phyloP scores from a whole-genome alignment of 2,888 invertebrate species.

The Drymonia ruficornis region DNA sequence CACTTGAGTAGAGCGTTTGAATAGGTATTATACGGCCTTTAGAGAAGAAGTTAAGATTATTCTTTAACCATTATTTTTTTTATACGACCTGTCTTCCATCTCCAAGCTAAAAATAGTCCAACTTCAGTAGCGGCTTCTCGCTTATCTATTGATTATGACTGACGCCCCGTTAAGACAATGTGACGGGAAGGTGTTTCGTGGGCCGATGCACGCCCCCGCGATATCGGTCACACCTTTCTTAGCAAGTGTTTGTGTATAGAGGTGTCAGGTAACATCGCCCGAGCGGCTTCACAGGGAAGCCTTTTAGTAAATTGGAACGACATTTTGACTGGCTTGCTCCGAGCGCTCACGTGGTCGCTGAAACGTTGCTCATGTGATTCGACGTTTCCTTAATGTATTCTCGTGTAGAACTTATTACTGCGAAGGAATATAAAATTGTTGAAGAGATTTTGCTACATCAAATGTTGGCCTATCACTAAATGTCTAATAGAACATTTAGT shows the following conservation, averaged over 20 bases:
- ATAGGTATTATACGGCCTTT: too few species aligned
- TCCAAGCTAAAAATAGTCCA: too few species aligned
- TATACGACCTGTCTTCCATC: too few species aligned
- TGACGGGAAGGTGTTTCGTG: slow-evolving; percentile 18
- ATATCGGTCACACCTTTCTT: slow-evolving; percentile 51
- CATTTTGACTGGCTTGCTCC: slow-evolving; percentile 45
- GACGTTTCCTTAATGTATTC: slow-evolving; percentile 34
- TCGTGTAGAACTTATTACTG: not conserved
- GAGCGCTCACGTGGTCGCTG: slow-evolving; percentile 35
- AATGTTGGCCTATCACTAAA: too few species aligned
- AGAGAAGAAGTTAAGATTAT: too few species aligned
- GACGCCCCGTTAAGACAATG: slow-evolving; percentile 19
- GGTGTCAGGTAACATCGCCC: slow-evolving; percentile 57
- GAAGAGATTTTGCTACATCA: too few species aligned
- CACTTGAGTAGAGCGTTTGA: too few species aligned
- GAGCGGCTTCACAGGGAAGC: slow-evolving; percentile 52
- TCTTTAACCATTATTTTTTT: too few species aligned
- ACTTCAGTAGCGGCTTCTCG: not conserved
- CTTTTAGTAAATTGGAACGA: slow-evolving; percentile 71
- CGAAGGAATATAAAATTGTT: too few species aligned
- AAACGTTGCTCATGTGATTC: slow-evolving; percentile 35
- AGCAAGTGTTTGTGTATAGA: slow-evolving; percentile 43
- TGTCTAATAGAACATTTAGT: too few species aligned
- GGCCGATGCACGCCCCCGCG: slow-evolving; percentile 29
- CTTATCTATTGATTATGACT: not conserved